Evolutionary conservation across 2,888 invertebrate genomes (phyloP).

Genomic region (Lordiphosa andalusiaca): DNA sequence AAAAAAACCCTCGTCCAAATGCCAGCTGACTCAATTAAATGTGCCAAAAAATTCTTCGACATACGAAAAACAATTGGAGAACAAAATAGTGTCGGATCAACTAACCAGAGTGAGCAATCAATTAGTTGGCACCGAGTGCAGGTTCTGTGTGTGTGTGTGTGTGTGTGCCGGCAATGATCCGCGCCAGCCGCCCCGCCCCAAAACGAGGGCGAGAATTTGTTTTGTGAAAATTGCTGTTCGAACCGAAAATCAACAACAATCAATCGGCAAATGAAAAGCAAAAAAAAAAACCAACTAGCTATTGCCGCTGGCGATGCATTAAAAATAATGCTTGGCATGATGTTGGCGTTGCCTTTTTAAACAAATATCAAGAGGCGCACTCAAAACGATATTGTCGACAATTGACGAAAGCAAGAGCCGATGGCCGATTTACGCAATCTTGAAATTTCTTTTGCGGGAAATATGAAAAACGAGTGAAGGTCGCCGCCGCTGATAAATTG

Average conservation of each 20-base stretch:
- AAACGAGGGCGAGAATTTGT: constrained; percentile 6
- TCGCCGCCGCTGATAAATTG: constrained; percentile 29
- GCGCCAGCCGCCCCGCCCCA: neutral
- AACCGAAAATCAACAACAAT: constrained; percentile 51
- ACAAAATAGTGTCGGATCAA: too few species aligned
- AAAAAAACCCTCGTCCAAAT: too few species aligned
- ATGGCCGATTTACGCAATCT: constrained; percentile 58
- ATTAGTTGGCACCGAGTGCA: too few species aligned
- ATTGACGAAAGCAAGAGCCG: constrained; percentile 66
- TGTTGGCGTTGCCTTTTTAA: constrained; percentile 1
- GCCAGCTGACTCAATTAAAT: too few species aligned
- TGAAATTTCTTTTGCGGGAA: constrained; percentile 7
- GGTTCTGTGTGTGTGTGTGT: too few species aligned
- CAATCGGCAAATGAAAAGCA: constrained; percentile 54
- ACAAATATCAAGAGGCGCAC: constrained; percentile 16
- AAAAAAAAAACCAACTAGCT: constrained; percentile 1
- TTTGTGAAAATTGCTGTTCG: constrained; percentile 36
- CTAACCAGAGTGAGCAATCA: too few species aligned
- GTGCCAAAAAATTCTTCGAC: too few species aligned
- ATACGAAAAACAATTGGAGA: too few species aligned
- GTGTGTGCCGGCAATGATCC: neutral
- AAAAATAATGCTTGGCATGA: constrained; percentile 46
- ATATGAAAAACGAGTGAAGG: constrained; percentile 58
- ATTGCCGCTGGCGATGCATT: constrained; percentile 62
- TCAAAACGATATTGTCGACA: constrained; percentile 69